Conservation (phyloP, 1,140 invertebrate species). For the Drosophila leontia region DNA sequence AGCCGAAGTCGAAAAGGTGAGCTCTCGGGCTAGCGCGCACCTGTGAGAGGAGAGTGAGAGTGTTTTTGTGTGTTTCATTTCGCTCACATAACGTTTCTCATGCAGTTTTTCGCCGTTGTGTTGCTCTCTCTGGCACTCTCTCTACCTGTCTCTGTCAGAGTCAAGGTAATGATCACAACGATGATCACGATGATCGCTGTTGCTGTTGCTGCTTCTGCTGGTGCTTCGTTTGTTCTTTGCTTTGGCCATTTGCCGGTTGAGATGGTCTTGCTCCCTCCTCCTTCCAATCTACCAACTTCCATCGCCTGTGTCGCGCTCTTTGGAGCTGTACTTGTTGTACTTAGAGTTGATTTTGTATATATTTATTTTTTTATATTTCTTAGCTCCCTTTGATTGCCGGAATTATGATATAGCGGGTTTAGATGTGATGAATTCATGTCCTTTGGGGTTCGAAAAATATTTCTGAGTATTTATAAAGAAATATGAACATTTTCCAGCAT, state of each 20-base stretch:
- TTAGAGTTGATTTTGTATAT: constrained; percentile 53
- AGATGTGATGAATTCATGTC: not conserved
- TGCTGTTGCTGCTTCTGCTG: not conserved
- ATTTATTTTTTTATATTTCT: not conserved
- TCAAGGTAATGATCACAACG: constrained; percentile 76
- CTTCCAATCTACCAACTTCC: not conserved
- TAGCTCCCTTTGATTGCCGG: not conserved
- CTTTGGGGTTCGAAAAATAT: not conserved
- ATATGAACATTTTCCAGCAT: not conserved
- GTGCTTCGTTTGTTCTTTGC: constrained; percentile 47
- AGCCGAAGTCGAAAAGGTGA: constrained; percentile 12
- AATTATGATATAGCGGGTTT: not conserved
- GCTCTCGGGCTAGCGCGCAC: constrained; percentile 27
- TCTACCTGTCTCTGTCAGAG: constrained; percentile 63
- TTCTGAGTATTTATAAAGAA: no score
- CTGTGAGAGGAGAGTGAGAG: constrained; percentile 77
- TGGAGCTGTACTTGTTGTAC: constrained; percentile 76
- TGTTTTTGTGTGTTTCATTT: constrained; percentile 73
- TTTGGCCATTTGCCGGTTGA: constrained; percentile 77
- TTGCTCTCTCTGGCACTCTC: constrained; percentile 27
- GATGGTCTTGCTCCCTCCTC: constrained; percentile 53
- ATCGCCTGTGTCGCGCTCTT: constrained; percentile 3
- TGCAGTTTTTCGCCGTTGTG: constrained; percentile 70
- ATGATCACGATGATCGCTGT: constrained; percentile 51
- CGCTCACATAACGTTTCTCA: constrained; percentile 82